These are phyloP conservation scores for Oscheius myriophilus DNA, from an alignment of 2,888 invertebrate species.

Conservation along the genomic window DNA sequence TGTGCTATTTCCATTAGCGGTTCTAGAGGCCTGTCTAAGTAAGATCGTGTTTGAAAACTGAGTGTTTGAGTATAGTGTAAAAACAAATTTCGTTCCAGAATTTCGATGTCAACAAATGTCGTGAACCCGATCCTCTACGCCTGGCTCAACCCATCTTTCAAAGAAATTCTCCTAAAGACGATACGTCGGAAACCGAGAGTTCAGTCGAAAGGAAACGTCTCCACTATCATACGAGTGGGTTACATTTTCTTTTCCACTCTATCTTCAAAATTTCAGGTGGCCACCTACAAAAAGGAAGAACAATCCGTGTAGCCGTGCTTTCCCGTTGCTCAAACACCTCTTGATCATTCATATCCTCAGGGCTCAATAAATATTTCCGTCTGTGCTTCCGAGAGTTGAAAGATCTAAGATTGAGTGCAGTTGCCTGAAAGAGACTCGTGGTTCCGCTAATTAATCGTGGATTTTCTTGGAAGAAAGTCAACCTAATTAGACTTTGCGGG, in stretches of 20 bases:
- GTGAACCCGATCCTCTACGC: conserved; percentile 66
- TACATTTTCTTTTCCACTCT: neutral
- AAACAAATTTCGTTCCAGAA: conserved; percentile 40
- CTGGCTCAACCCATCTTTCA: conserved; percentile 64
- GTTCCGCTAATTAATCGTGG: no score
- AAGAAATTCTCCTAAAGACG: conserved; percentile 58
- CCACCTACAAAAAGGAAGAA: conserved; percentile 1
- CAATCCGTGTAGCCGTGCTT: neutral
- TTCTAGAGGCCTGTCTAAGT: neutral
- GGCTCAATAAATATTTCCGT: no score
- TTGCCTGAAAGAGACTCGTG: no score
- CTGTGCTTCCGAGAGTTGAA: no score
- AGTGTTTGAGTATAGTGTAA: neutral
- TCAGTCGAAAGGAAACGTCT: conserved; percentile 9
- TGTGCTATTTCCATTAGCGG: no score
- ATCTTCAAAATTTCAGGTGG: neutral
- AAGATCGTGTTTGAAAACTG: neutral
- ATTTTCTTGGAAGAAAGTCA: no score
- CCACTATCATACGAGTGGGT: conserved; percentile 23
- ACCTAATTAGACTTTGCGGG: no score
- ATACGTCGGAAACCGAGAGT: conserved; percentile 30
- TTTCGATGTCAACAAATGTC: conserved; percentile 62
- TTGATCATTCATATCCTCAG: no score
- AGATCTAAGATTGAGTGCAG: no score
- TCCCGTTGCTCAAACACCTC: neutral